Base-by-base conservation (phyloP, 1,140 invertebrate species). In the Drosophila littoralis region DNA sequence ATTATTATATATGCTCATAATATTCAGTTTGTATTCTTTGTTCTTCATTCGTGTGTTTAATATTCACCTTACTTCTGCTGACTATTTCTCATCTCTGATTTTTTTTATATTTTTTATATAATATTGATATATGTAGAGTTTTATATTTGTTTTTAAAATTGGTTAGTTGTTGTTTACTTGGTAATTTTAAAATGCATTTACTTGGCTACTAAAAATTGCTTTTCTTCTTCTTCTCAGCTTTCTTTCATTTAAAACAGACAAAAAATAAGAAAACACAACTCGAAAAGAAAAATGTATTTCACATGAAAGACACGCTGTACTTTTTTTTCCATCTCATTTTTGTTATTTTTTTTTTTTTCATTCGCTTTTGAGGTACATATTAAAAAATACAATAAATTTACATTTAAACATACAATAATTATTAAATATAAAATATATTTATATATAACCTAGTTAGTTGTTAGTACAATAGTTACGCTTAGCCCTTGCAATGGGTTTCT, bases 341-440 rank as follows among this genome's bases (percentile, higher is more conserved):
- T 38, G 6, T 55, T 58, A 36, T 13, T 55, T 54, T 45, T 28
- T 51, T 7, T 59, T 71, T 68, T 52, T 63, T 55, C 48, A 15
- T 84, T 75, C 45, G 50, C 76, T 63, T 51, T 88, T 88, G 84
- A 88, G 84, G 81, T 90, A 89, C 71, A 69, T 74, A 74, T 74
- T 90, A 90, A 89, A 89, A 89, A 89, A 90, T 85, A 90, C 79
- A 88, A 89, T 81, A 90, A 89, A 89, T 88, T 89, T 88, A 88
- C 84, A 88, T 89, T 88, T 88, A 88, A 89, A 89, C 84, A 79
- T 88, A 88, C 84, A 82, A 79, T 77, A 85, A 76, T 86, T 73
- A 85, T 85, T 81, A 75, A 61, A 81, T 81, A 86, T 81, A 84
- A 76, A 71, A 75, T 64, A 75, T 75, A 79, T 70, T 73, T 72